A percentile compares a stretch with the other conserved stretches of the same genome.
These are phyloP conservation scores for Athene noctua DNA, from an alignment of 2,113 vertebrate genomes.

Conservation along the genomic window DNA sequence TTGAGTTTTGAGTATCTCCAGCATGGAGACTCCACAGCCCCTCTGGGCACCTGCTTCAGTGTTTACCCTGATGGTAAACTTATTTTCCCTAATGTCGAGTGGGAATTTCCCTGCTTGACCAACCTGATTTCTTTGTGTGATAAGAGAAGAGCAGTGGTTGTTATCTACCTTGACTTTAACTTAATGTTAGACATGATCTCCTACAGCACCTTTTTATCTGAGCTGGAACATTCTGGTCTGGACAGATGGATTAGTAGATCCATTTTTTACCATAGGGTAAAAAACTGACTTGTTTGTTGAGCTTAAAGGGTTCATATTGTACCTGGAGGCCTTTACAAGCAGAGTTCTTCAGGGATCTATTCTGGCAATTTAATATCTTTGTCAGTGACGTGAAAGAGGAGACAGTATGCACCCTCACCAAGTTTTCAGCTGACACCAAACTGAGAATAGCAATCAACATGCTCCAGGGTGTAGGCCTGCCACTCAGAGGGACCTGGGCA, in stretches of 20 bases:
- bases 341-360: not conserved
- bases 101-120: conserved; percentile 14
- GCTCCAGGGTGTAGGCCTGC: not conserved
- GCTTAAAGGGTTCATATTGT: not conserved
- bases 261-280: not conserved
- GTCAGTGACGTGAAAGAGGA: not conserved
- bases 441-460: rapidly evolving
- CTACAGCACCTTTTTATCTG: not conserved
- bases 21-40: not conserved
- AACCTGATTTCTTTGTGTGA: not conserved
- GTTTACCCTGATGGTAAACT: not conserved
- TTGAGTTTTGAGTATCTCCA: not conserved
- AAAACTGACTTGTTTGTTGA: not conserved
- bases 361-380: not conserved
- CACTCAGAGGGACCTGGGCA: not conserved
- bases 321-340: not conserved
- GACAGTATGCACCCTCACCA: not conserved
- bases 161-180: not conserved
- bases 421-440: not conserved
- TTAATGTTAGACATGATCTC: not conserved
- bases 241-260: not conserved
- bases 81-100: not conserved
- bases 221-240: not conserved
- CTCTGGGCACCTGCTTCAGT: not conserved
- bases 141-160: not conserved